phyloP scores from a whole-genome alignment of 2,797 vertebrate genomes.

The Tokudaia tokunoshimensis region DNA sequence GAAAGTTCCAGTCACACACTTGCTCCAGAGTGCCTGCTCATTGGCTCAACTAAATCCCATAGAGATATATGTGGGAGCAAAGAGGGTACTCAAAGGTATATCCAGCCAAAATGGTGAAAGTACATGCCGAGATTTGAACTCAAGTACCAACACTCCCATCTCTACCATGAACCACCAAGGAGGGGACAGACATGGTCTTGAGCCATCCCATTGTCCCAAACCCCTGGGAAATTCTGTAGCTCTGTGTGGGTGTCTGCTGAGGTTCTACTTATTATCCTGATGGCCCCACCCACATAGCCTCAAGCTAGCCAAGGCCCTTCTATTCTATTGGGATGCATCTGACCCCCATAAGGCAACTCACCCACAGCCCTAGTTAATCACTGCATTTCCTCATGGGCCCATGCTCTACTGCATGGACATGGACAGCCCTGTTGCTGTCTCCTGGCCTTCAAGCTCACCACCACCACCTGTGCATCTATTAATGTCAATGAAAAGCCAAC shows the following conservation, averaged over 20 bases:
- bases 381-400: not conserved
- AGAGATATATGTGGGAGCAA: not conserved
- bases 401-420: not conserved
- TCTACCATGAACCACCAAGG: not conserved
- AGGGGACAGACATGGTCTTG: not conserved
- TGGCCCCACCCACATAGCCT: too few species aligned
- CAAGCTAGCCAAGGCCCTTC: not conserved
- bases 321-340: not conserved
- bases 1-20: not conserved
- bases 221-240: rapidly evolving
- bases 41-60: not conserved
- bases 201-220: not conserved
- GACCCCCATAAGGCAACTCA: not conserved
- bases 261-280: not conserved
- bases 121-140: not conserved
- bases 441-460: not conserved
- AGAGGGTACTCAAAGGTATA: not conserved
- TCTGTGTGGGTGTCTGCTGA: not conserved
- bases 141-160: not conserved
- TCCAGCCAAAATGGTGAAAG: not conserved
- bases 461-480: not conserved
- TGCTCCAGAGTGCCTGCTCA: not conserved
- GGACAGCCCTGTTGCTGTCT: not conserved
- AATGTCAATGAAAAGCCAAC: slow-evolving; percentile 7
- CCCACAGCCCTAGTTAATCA: not conserved